Evolutionary conservation across 2,797 vertebrate genomes (phyloP), one percentile per base, ranked within the genome.

Genomic region (Sebastes hubbsi): DNA sequence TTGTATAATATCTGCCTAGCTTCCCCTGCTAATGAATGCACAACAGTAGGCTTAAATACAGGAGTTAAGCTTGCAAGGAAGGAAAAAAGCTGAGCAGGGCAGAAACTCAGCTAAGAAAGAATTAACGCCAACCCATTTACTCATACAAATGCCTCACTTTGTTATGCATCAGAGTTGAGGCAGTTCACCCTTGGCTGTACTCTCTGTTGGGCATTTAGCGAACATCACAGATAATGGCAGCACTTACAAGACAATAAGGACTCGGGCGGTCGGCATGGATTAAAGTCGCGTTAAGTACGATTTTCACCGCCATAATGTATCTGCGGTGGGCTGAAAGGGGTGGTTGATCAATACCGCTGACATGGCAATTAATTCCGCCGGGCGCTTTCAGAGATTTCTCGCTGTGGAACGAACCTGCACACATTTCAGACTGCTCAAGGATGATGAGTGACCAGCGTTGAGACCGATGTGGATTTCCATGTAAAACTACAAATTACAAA

Each of bases 221-320:
- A 91, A 89, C 88, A 91, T 88, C 83, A 75, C 81, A 76, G 80
- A 87, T 92, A 92, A 92, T 87, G 91, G 65, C 84, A 20, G 62
- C 82, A 90, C 82, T 91, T 91, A 92, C 75, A 87, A 85, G 84
- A 92, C 90, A 88, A 88, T 88, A 85, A 90, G 83, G 79, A 87
- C 77, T 52, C 34, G 5, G 61, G 80, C 80, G 32, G 69, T 80
- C 52, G 29, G 81, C 82, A 77, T 73, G 78, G 91, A 93, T 94
- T 91, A 94, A 92, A 91, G 85, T 82, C 25, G 34, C 88, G 87
- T 92, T 91, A 88, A 76, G 78, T 58, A 46, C 56, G 81, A 74
- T 84, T 91, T 88, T 90, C 84, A 86, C 71, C 30, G 75, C 82
- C 87, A 73, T 90, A 88, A 92, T 90, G 79, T 78, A 91, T 91